Evolutionary conservation across 2,113 vertebrate genomes (phyloP).

Genomic region (Micromys minutus): DNA sequence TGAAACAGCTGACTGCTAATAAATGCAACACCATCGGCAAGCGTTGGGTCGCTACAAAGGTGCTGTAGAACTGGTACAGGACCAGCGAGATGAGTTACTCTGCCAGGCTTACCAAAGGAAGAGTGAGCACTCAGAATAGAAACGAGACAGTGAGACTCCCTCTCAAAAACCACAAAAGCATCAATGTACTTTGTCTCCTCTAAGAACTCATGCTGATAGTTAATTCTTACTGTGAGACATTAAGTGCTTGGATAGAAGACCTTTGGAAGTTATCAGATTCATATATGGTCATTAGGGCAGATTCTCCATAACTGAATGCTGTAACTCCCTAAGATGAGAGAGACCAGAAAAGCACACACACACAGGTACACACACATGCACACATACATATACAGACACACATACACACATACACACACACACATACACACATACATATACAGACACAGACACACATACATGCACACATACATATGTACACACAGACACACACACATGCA

Average conservation of each 20-base stretch:
- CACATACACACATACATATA: neutral
- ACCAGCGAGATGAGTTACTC: neutral
- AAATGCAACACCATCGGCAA: conserved; percentile 25
- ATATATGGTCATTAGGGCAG: neutral
- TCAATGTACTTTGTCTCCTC: neutral
- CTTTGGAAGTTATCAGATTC: neutral
- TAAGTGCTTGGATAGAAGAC: neutral
- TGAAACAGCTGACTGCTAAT: neutral
- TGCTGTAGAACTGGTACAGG: neutral
- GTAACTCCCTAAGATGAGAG: neutral
- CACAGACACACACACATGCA: neutral
- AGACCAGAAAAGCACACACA: neutral
- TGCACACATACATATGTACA: neutral
- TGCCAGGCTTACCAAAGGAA: neutral
- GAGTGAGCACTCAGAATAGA: neutral
- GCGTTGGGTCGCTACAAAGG: neutral
- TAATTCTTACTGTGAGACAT: neutral
- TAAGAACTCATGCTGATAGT: neutral
- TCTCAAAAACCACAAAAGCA: neutral
- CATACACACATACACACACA: neutral
- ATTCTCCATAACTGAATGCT: neutral
- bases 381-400: neutral
- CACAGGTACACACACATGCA: accelerated
- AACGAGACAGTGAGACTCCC: neutral
- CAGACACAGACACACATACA: accelerated